Evolutionary conservation across 2,113 vertebrate species (phyloP).

Genomic region (Phodopus roborovskii): DNA sequence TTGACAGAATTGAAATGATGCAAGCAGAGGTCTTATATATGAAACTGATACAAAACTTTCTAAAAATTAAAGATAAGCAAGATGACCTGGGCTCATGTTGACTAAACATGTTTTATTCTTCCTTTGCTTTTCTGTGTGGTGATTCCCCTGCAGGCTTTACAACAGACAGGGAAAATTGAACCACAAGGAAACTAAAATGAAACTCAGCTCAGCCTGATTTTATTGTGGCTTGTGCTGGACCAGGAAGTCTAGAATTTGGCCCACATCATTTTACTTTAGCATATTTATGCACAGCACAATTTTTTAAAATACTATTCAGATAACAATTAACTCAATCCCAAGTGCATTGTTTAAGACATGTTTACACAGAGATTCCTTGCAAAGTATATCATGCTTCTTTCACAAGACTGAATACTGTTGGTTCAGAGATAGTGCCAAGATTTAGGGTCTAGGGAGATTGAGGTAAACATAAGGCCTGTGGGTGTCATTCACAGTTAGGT

Average conservation of each 20-base stretch:
- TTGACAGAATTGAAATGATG: neutral
- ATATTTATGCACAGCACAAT: neutral
- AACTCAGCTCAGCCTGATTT: neutral
- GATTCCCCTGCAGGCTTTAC: neutral
- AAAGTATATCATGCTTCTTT: neutral
- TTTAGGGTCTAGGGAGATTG: neutral
- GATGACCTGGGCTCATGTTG: neutral
- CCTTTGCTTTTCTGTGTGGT: neutral
- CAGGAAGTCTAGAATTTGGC: neutral
- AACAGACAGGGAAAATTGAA: neutral
- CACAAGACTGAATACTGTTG: neutral
- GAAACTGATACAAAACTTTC: neutral
- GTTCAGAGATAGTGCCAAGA: neutral
- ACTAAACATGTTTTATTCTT: neutral
- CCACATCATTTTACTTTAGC: neutral
- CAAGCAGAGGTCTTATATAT: neutral
- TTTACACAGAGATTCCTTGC: neutral
- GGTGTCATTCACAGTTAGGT: accelerated
- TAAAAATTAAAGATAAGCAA: neutral
- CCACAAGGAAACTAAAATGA: neutral
- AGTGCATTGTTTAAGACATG: neutral
- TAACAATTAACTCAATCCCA: neutral
- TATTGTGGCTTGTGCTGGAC: neutral
- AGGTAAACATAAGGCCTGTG: neutral
- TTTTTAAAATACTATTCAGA: neutral